These are phyloP conservation scores for Melanargia galathea DNA, from an alignment of 2,888 invertebrate genomes.

Conservation along the genomic window DNA sequence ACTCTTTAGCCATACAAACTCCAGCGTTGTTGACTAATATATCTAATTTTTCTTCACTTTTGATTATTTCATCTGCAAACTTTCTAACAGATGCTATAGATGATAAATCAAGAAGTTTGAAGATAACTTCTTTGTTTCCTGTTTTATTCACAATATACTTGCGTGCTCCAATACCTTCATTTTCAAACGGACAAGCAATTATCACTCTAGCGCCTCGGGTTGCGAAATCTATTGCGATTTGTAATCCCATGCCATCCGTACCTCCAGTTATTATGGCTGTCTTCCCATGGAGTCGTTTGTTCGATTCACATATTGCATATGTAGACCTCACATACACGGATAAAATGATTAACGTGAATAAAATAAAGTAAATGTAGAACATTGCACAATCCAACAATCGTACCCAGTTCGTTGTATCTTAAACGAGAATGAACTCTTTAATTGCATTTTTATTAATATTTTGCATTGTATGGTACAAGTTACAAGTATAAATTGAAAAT, in stretches of 20 bases:
- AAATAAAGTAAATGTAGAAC: not conserved
- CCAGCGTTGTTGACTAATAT: slow-evolving; percentile 95
- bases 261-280: slow-evolving; percentile 71
- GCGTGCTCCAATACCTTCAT: slow-evolving; percentile 58
- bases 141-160: slow-evolving; percentile 83
- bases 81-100: slow-evolving; percentile 70
- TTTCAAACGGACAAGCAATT: slow-evolving; percentile 59
- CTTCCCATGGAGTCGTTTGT: slow-evolving; percentile 49
- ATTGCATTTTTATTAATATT: too few species aligned
- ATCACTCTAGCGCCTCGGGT: slow-evolving; percentile 60
- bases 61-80: slow-evolving; percentile 39
- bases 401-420: too few species aligned
- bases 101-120: slow-evolving; percentile 87
- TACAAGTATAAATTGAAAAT: too few species aligned
- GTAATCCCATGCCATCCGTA: slow-evolving; percentile 66
- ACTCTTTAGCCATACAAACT: slow-evolving; percentile 81
- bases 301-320: slow-evolving; percentile 50
- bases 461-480: too few species aligned
- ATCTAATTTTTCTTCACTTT: slow-evolving; percentile 81
- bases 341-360: slow-evolving; percentile 41
- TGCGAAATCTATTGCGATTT: slow-evolving; percentile 61
- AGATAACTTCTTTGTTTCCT: slow-evolving; percentile 84
- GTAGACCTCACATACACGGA: slow-evolving; percentile 63
- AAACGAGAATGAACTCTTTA: too few species aligned
- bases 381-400: not conserved